A percentile compares a stretch with the other conserved stretches of the same genome.
Conservation (phyloP, 1,140 invertebrate species). For the Leptestheria dahalacensis region DNA sequence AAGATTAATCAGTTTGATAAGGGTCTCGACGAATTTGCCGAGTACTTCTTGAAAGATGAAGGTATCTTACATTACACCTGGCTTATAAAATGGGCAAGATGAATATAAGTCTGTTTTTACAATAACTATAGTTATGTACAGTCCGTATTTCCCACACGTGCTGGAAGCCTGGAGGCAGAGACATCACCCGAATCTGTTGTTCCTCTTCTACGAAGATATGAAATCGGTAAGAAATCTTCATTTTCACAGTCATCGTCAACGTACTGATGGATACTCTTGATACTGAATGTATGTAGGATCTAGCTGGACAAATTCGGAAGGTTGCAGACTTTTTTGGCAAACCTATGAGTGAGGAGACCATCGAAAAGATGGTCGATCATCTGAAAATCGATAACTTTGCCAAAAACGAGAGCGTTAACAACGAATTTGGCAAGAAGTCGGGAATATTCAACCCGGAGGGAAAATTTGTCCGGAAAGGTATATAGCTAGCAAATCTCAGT, state of each 20-base stretch:
- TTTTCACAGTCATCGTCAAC: no score
- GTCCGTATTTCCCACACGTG: no score
- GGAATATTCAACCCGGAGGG: constrained; percentile 8
- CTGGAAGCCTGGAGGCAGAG: constrained; percentile 50
- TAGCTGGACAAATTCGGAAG: constrained; percentile 41
- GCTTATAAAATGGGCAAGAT: no score
- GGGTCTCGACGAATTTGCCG: constrained; percentile 22
- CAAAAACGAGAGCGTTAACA: constrained; percentile 53
- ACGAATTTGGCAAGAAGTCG: constrained; percentile 26
- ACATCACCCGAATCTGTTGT: constrained; percentile 50
- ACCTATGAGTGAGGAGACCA: constrained; percentile 37
- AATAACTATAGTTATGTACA: no score
- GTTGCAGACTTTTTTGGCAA: constrained; percentile 59
- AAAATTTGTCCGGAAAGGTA: constrained; percentile 15
- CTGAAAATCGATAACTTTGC: constrained; percentile 43
- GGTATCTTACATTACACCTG: no score
- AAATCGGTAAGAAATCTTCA: constrained; percentile 31
- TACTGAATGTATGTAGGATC: constrained; percentile 30
- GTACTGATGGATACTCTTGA: not conserved
- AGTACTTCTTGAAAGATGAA: constrained; percentile 14
- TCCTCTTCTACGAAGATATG: constrained; percentile 68
- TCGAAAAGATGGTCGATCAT: constrained; percentile 26
- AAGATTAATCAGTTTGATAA: constrained; percentile 31
- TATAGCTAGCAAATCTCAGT: not conserved
- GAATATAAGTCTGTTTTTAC: no score